Evolutionary conservation across 2,888 invertebrate genomes (phyloP), one percentile per base, ranked within the genome.

Genomic region (Carterocephalus palaemon): DNA sequence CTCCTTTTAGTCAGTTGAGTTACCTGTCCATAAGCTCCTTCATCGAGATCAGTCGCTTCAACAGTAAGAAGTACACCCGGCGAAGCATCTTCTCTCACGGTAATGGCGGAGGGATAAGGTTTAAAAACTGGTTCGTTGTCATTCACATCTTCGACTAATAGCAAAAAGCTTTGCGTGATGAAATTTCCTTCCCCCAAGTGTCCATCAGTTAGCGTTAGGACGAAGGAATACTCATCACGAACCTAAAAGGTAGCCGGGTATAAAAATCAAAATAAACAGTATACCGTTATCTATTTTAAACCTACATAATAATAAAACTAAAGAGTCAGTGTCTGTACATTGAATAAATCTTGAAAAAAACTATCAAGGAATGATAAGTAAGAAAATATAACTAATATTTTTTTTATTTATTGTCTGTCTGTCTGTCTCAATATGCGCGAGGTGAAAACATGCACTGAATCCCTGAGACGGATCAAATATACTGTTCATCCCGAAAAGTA

Each of bases 11-110:
- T n/a, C n/a, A 31, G 8, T 12, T 7, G 15, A 49, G 48, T 58
- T 77, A 90, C 94, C 88, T 97, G 96, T 26, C 96, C 96, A 64
- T 96, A 96, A 23, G 95, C 93, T 32, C 97, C 97, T 81, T 96
- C 95, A 68, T 97, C 97, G 37, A 92, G 90, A 74, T 97, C 97
- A 2, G 92, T 93, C 6, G 96, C 97, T 81, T 96, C 95, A 15
- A 97, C 89, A 1, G 93, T 93, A 7, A 93, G 89, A 32, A 96
- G 81, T 47, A 94, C 86, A 9, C 93, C 92, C 0, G 95, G 93
- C 3, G 88, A 77, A 38, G 93, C 91, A 73, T 95, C 91, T 85
- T 97, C 97, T 47, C 91, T 90, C 24, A 97, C 89, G 46, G 91
- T 91, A 52, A 97, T 88, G 38, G 95, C 93, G 29, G 94, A 92